These are phyloP conservation scores for Hyaena hyaena DNA, from an alignment of 2,113 vertebrate genomes.

Conservation along the genomic window DNA sequence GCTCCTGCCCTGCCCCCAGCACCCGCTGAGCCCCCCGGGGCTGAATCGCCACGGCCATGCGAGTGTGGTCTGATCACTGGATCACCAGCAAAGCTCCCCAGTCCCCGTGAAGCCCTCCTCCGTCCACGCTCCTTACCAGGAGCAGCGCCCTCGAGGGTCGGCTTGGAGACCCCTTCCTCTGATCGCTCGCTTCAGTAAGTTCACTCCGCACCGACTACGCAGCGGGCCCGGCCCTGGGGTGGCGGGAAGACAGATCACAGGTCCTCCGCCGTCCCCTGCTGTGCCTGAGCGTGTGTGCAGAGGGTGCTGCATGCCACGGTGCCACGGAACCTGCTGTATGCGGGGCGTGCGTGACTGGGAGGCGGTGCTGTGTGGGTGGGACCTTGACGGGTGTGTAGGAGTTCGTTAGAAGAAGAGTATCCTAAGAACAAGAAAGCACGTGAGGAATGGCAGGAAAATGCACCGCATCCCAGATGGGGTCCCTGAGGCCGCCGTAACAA, in stretches of 20 bases:
- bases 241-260: rapidly evolving
- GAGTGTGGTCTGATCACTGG: rapidly evolving
- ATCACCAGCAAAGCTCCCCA: neutral
- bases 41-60: rapidly evolving
- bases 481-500: neutral
- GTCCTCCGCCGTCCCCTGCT: rapidly evolving
- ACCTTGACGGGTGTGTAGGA: neutral
- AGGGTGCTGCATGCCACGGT: too few relatives aligned
- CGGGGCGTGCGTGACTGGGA: rapidly evolving
- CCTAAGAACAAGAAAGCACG: neutral
- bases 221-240: rapidly evolving
- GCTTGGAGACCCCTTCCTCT: rapidly evolving
- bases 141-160: neutral
- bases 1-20: neutral
- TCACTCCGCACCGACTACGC: rapidly evolving
- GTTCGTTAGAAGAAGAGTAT: rapidly evolving
- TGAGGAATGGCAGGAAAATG: neutral
- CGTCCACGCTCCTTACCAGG: rapidly evolving
- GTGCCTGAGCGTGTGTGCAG: rapidly evolving
- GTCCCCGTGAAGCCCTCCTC: neutral
- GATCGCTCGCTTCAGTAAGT: rapidly evolving
- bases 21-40: rapidly evolving
- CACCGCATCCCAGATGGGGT: rapidly evolving
- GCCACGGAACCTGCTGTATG: too few relatives aligned
- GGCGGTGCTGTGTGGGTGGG: neutral